phyloP scores from a whole-genome alignment of 2,797 vertebrate genomes.

The Columba guinea region DNA sequence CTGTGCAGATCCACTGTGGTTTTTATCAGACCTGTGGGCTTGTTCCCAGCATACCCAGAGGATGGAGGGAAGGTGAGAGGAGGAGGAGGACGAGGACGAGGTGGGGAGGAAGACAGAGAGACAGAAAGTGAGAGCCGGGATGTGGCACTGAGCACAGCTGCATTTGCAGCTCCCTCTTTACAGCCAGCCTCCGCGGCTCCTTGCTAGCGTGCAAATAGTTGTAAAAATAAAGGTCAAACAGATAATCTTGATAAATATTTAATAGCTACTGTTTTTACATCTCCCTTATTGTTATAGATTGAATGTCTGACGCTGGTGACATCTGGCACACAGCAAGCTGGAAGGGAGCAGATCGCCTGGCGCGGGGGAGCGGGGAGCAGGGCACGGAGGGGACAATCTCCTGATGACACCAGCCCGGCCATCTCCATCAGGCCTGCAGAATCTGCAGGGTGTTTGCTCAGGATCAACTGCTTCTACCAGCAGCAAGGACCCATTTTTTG shows the following conservation, averaged over 20 bases:
- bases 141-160: not conserved
- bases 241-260: slow-evolving; percentile 69
- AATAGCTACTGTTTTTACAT: slow-evolving; percentile 28
- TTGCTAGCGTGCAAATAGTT: not conserved
- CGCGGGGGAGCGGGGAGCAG: not conserved
- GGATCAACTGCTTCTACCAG: not conserved
- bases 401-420: not conserved
- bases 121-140: not conserved
- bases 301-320: not conserved
- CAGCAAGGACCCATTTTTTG: not conserved
- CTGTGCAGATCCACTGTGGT: not conserved
- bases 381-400: not conserved
- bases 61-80: not conserved
- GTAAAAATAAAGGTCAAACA: slow-evolving; percentile 59
- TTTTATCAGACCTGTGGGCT: not conserved
- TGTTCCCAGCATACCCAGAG: not conserved
- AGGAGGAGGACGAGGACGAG: not conserved
- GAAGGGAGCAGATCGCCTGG: not conserved
- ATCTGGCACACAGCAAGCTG: not conserved
- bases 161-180: not conserved
- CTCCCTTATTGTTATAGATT: slow-evolving; percentile 22
- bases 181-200: not conserved
- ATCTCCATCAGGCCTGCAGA: not conserved
- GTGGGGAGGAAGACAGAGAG: not conserved
- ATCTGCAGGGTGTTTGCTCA: not conserved